Conservation (phyloP, 1,140 invertebrate species). For the Drosophila ironensis region DNA sequence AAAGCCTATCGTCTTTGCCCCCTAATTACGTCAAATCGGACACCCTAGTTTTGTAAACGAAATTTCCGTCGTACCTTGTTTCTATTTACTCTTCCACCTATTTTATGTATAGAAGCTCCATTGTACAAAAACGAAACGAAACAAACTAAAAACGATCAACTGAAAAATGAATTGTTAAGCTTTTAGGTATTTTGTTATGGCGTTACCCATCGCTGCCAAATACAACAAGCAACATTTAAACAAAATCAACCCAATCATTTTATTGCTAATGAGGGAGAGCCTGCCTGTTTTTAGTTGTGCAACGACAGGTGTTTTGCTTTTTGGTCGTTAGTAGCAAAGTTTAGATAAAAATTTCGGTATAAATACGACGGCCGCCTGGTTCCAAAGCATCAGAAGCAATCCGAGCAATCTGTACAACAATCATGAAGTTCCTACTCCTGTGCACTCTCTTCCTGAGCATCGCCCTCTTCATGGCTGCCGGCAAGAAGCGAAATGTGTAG, state of each 20-base stretch:
- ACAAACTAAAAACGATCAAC: no score
- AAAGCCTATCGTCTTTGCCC: slow-evolving; percentile 1
- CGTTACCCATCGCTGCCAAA: slow-evolving; percentile 48
- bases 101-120: slow-evolving; percentile 62
- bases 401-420: slow-evolving; percentile 18
- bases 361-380: slow-evolving; percentile 4
- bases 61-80: slow-evolving; percentile 11
- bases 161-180: slow-evolving; percentile 50
- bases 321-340: not conserved
- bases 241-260: slow-evolving; percentile 42
- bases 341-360: slow-evolving; percentile 13
- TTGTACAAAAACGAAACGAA: slow-evolving; percentile 32
- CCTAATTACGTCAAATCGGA: slow-evolving; percentile 20
- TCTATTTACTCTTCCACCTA: not conserved
- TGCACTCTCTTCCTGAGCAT: slow-evolving; percentile 37
- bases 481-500: slow-evolving; percentile 7
- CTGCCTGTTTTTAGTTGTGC: slow-evolving; percentile 3
- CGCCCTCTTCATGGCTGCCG: slow-evolving; percentile 35
- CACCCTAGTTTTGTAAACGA: slow-evolving; percentile 50
- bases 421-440: slow-evolving; percentile 46
- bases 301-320: slow-evolving; percentile 39
- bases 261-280: slow-evolving; percentile 22
- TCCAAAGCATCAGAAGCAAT: slow-evolving; percentile 30
- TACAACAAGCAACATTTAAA: slow-evolving; percentile 30
- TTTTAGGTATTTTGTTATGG: slow-evolving; percentile 35